Conservation (phyloP, 2,888 invertebrate species). For the Prosopocoilus inquinatus region DNA sequence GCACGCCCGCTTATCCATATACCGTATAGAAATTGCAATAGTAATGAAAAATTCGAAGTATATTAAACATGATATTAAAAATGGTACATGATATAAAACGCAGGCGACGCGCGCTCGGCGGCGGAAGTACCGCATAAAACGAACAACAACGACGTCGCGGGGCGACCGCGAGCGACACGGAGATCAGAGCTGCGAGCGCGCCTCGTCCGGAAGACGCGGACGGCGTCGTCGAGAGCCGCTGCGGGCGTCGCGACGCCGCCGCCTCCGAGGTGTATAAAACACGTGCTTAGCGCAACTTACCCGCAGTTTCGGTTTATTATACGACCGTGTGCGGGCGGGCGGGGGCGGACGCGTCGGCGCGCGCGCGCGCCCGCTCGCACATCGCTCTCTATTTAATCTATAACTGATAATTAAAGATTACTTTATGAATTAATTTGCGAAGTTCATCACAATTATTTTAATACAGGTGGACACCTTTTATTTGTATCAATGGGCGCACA, state of each 20-base stretch:
- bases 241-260: constrained; percentile 23
- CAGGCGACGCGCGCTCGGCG: constrained; percentile 43
- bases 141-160: constrained; percentile 12
- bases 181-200: constrained; percentile 37
- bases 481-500: constrained; percentile 51
- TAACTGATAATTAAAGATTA: constrained; percentile 48
- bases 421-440: constrained; percentile 50
- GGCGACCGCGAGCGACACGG: constrained; percentile 29
- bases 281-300: constrained; percentile 40
- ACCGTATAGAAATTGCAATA: constrained; percentile 45
- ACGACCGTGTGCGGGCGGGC: constrained; percentile 6
- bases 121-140: constrained; percentile 19
- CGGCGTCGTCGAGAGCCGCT: constrained; percentile 18
- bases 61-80: constrained; percentile 51
- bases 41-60: constrained; percentile 50
- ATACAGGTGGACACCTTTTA: constrained; percentile 51
- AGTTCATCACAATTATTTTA: constrained; percentile 52
- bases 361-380: too few species aligned
- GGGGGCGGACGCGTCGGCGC: too few species aligned
- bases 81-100: constrained; percentile 52
- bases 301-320: constrained; percentile 42
- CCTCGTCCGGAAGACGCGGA: constrained; percentile 38
- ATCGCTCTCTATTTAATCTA: constrained; percentile 43
- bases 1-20: constrained; percentile 38
- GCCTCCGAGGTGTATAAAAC: constrained; percentile 37